Evolutionary conservation across 2,888 invertebrate species (phyloP).

Genomic region (Agriopis marginaria): DNA sequence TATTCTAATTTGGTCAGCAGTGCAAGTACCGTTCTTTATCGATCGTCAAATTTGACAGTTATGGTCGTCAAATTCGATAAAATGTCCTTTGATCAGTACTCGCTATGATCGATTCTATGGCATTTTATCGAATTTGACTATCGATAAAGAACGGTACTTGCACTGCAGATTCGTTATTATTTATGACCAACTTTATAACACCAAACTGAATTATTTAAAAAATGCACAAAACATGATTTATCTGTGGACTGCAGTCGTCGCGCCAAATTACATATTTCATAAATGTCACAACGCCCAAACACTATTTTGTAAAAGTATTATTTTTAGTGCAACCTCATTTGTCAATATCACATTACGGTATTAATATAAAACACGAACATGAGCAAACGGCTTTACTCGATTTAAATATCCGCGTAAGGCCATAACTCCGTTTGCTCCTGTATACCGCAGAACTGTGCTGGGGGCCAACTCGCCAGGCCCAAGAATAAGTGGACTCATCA

Average conservation of each 20-base stretch:
- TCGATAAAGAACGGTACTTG: too few relatives aligned
- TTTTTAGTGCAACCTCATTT: constrained; percentile 25
- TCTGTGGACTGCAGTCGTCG: constrained; percentile 9
- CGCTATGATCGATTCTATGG: too few relatives aligned
- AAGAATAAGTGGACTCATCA: too few relatives aligned
- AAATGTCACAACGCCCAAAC: constrained; percentile 26
- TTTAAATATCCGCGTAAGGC: too few relatives aligned
- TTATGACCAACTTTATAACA: constrained; percentile 1
- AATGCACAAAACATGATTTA: constrained; percentile 22
- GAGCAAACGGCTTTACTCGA: not conserved
- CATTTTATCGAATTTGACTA: too few relatives aligned
- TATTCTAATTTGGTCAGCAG: constrained; percentile 10
- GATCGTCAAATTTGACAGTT: too few relatives aligned
- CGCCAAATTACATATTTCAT: constrained; percentile 31
- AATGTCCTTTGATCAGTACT: too few relatives aligned
- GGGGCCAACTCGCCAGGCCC: too few relatives aligned
- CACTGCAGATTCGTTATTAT: constrained; percentile 14
- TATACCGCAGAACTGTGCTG: too few relatives aligned
- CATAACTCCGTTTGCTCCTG: too few relatives aligned
- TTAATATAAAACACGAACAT: not conserved
- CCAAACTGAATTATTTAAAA: constrained; percentile 11
- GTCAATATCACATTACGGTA: constrained; percentile 29
- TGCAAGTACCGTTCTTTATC: too few relatives aligned
- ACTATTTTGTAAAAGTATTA: constrained; percentile 20
- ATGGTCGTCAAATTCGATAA: too few relatives aligned